These are phyloP conservation scores for Drosophila eohydei DNA, from an alignment of 2,888 invertebrate genomes.

Conservation along the genomic window DNA sequence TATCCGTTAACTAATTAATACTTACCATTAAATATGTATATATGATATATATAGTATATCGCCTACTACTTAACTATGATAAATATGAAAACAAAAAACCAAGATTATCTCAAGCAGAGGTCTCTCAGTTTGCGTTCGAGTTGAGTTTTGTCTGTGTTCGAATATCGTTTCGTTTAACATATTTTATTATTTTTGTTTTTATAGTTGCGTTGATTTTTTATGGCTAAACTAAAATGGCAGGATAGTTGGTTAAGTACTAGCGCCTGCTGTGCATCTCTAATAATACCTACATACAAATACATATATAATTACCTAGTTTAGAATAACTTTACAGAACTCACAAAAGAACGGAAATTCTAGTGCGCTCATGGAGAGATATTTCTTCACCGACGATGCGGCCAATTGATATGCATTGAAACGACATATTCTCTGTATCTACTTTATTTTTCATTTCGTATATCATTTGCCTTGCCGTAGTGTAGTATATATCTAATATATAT, in stretches of 20 bases:
- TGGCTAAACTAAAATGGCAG: constrained; percentile 11
- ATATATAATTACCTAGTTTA: constrained; percentile 24
- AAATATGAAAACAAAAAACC: constrained; percentile 9
- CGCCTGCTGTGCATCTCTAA: constrained; percentile 26
- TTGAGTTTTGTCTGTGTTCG: constrained; percentile 18
- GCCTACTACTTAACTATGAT: constrained; percentile 24
- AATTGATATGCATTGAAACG: constrained; percentile 11
- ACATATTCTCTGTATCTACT: not conserved
- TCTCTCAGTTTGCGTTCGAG: constrained; percentile 32
- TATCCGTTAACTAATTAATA: constrained; percentile 59
- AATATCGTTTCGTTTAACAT: constrained; percentile 1
- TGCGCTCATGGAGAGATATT: constrained; percentile 1
- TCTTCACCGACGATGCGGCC: constrained; percentile 11
- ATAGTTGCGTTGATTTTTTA: constrained; percentile 19
- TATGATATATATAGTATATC: constrained; percentile 47
- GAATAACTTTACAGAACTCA: constrained; percentile 25
- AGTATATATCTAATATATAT: constrained; percentile 27
- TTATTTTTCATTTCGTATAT: constrained; percentile 14
- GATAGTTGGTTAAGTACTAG: constrained; percentile 29
- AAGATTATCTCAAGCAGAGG: constrained; percentile 14
- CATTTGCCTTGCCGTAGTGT: constrained; percentile 73
- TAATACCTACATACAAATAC: constrained; percentile 9
- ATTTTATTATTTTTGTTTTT: constrained; percentile 2
- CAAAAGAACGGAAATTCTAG: constrained; percentile 8
- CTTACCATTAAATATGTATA: constrained; percentile 38